Base-by-base conservation (phyloP, 2,888 invertebrate genomes). In the Acronicta aceris region DNA sequence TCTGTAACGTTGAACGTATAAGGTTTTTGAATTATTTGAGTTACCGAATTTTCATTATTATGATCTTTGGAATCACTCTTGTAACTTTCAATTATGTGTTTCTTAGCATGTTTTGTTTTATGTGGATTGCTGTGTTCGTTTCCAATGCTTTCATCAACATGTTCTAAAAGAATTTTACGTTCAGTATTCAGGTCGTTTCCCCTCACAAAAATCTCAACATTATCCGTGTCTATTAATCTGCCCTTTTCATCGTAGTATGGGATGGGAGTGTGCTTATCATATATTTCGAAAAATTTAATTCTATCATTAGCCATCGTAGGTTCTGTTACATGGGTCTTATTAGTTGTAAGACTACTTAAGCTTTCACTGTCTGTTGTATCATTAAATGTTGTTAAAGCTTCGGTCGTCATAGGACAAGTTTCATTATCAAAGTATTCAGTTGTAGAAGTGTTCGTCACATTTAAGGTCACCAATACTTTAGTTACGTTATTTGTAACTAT, bases 211-310 rank as follows among this genome's bases (percentile, higher is more conserved):
- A 53, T 54, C 25, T 74, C 65, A 27, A 65, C 51, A 54, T 71
- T 48, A 30, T 77, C 65, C 25, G 42, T 58, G 42, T 64, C 71
- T 16, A 66, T 58, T 40, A 58, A 43, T 46, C 67, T 67, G 16
- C 60, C 63, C 13, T 70, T 63, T 15, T 59, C 47, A 30, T 66
- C 42, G 16, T 58, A 47, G 16, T 56, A 38, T 25, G 77, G 62
- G 9, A 50, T 21, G 5, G 66, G 70, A 16, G 93, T 92, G 43
- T 85, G 71, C 45, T 79, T 85, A 55, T 93, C 93, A 67, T 93
- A 91, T 12, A 89, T 78, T 81, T 94, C 93, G 62, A 93, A 93
- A 73, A 93, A 93, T 60, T 87, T 93, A 13, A 93, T 87, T 84
- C 82, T 91, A 52, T 93, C 92, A 48, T 89, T 81, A 16, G 65